These are phyloP conservation scores for Kryptolebias marmoratus DNA, from an alignment of 2,113 vertebrate species.

Conservation along the genomic window DNA sequence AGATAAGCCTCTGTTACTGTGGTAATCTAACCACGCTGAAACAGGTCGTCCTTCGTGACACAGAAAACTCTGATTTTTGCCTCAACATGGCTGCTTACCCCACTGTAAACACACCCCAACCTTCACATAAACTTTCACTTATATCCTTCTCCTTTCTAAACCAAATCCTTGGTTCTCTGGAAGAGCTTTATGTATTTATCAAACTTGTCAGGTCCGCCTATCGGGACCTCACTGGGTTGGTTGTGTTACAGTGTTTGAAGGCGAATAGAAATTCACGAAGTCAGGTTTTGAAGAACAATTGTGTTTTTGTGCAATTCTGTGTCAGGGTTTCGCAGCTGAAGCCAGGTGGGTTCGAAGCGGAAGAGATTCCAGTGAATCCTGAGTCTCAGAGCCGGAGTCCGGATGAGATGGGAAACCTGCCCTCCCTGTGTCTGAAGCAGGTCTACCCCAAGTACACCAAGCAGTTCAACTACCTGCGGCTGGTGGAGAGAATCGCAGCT, in stretches of 20 bases:
- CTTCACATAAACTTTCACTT: too few species aligned
- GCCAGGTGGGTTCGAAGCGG: slow-evolving; percentile 25
- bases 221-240: not conserved
- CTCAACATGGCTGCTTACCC: too few species aligned
- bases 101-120: too few species aligned
- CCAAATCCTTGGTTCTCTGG: not conserved
- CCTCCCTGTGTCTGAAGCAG: slow-evolving; percentile 92
- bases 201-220: not conserved
- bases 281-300: not conserved
- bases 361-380: slow-evolving; percentile 57
- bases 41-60: too few species aligned
- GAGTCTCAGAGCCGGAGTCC: slow-evolving; percentile 39
- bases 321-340: slow-evolving; percentile 66
- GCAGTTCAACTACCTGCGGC: slow-evolving; percentile 89
- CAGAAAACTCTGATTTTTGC: too few species aligned
- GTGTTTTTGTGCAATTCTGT: not conserved
- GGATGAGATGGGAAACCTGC: slow-evolving; percentile 65
- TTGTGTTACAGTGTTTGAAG: not conserved
- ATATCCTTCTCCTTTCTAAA: too few species aligned
- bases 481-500: slow-evolving; percentile 88
- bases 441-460: slow-evolving; percentile 95
- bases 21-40: too few species aligned
- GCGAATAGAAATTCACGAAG: not conserved
- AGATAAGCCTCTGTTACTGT: too few species aligned
- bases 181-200: not conserved